Evolutionary conservation across 2,888 invertebrate genomes (phyloP).

Genomic region (Melieria picta): DNA sequence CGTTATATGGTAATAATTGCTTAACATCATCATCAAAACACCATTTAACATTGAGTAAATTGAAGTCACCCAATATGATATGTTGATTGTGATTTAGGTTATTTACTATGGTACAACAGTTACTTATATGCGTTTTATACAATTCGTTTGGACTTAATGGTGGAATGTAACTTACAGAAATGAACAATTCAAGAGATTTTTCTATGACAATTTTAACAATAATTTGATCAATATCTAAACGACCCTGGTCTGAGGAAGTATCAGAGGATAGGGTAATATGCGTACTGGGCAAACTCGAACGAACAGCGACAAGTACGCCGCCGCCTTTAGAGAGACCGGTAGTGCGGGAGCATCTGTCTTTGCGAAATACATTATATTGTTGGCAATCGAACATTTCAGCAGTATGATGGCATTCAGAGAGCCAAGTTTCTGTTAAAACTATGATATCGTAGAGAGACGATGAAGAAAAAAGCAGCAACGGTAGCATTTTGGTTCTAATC

Average conservation of each 20-base stretch:
- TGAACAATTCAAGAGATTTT: constrained; percentile 11
- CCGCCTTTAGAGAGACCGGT: constrained; percentile 5
- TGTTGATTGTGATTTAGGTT: not conserved
- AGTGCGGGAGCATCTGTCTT: not conserved
- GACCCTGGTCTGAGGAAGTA: not conserved
- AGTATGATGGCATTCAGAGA: too few relatives aligned
- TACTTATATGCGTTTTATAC: constrained; percentile 12
- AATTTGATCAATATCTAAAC: constrained; percentile 15
- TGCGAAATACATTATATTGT: not conserved
- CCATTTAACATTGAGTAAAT: constrained; percentile 9
- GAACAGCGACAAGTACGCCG: constrained; percentile 8
- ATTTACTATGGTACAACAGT: constrained; percentile 7
- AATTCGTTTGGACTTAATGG: constrained; percentile 7
- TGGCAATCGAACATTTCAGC: too few relatives aligned
- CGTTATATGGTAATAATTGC: too few relatives aligned
- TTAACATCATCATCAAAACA: too few relatives aligned
- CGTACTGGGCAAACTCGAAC: not conserved
- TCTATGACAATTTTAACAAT: constrained; percentile 16
- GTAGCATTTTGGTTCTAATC: too few relatives aligned
- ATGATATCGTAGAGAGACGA: too few relatives aligned
- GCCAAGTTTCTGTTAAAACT: too few relatives aligned
- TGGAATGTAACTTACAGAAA: too few relatives aligned
- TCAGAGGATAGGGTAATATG: not conserved
- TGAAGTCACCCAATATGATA: constrained; percentile 4
- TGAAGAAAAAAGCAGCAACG: too few relatives aligned